Evolutionary conservation across 2,888 invertebrate species (phyloP).

Genomic region (Phlogophora meticulosa): DNA sequence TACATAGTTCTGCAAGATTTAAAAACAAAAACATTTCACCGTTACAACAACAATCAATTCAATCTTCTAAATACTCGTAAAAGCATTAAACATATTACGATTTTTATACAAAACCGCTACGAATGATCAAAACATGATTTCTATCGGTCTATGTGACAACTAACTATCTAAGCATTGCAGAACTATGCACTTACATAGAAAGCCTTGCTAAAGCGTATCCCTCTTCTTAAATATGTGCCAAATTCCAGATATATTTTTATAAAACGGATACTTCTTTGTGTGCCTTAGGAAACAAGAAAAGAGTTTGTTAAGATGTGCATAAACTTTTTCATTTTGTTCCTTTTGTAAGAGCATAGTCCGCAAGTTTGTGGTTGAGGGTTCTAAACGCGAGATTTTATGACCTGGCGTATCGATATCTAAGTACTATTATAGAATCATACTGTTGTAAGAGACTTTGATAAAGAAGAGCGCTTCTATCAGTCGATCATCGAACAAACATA

Average conservation of each 20-base stretch:
- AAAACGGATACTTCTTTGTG: conserved; percentile 83
- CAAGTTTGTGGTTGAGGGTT: conserved; percentile 58
- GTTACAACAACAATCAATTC: neutral
- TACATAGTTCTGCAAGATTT: conserved; percentile 49
- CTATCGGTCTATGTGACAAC: conserved; percentile 17
- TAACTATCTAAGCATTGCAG: conserved; percentile 77
- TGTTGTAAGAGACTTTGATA: neutral
- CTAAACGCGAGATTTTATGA: conserved; percentile 17
- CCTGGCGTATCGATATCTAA: conserved; percentile 45
- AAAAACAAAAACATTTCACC: neutral
- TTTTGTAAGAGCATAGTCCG: conserved; percentile 86
- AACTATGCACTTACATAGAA: conserved; percentile 89
- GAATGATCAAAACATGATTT: neutral
- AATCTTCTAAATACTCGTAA: conserved; percentile 15
- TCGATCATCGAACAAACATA: conserved; percentile 1
- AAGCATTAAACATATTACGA: neutral
- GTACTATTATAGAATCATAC: neutral
- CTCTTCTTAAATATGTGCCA: conserved; percentile 88
- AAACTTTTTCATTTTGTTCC: conserved; percentile 16
- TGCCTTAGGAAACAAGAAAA: conserved; percentile 77
- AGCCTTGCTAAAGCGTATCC: conserved; percentile 65
- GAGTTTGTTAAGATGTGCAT: conserved; percentile 17
- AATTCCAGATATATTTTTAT: conserved; percentile 88
- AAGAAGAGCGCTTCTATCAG: conserved; percentile 4
- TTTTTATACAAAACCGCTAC: neutral